Percentiles rank a stretch among this genome's conserved stretches.
These are phyloP conservation scores for Ligdia adustata DNA, from an alignment of 2,888 invertebrate genomes.

Conservation along the genomic window DNA sequence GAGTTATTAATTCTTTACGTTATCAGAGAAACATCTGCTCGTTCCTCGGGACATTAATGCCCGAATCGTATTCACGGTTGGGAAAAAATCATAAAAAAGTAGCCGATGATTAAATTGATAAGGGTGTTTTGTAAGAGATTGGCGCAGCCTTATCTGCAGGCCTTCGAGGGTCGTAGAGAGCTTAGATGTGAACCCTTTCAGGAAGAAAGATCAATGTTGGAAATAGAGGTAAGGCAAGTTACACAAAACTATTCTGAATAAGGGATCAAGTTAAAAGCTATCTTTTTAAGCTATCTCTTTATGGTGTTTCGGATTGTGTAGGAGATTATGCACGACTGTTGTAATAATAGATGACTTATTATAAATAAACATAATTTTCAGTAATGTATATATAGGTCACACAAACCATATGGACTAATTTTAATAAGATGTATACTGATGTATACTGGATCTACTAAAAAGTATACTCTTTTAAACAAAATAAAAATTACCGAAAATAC, in stretches of 20 bases:
- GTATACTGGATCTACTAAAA: no score
- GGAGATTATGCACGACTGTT: no score
- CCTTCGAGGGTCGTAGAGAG: conserved; percentile 56
- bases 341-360: no score
- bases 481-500: no score
- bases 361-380: no score
- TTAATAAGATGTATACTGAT: no score
- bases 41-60: conserved; percentile 42
- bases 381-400: no score
- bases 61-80: conserved; percentile 36
- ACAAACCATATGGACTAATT: no score
- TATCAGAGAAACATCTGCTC: conserved; percentile 44
- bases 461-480: no score
- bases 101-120: conserved; percentile 73
- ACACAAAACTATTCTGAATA: conserved; percentile 19
- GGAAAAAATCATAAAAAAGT: conserved; percentile 45
- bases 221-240: conserved; percentile 32
- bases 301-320: no score
- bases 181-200: conserved; percentile 71
- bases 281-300: no score
- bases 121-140: conserved; percentile 59
- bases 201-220: conserved; percentile 62
- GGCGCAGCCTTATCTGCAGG: conserved; percentile 68
- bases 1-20: conserved; percentile 56
- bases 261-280: background rate